Base-by-base conservation (phyloP, 2,888 invertebrate species). In the Rhagonycha fulva region DNA sequence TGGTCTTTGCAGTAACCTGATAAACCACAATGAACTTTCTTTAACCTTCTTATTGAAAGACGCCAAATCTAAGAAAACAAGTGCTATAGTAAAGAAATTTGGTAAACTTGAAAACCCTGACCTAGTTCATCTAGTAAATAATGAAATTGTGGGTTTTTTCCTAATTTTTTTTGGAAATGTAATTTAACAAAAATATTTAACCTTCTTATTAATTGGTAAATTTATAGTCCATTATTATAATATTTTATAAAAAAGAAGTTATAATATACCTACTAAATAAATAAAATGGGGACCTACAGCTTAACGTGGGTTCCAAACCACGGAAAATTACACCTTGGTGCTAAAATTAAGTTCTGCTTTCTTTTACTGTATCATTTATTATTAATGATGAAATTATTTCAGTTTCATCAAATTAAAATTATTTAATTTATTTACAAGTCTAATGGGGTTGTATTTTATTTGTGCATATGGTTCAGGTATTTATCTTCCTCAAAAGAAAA, bases 401-500 rank as follows among this genome's bases (percentile, higher is more conserved):
- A 71, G 69, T 76, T 76, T 62, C 75, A 30, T 62, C 2, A 19
- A 19, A 19, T 47, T 9, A n/a, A n/a, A 47, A 7, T 47, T n/a
- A 72, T 79, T 75, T 75, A 77, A 69, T 69, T 71, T 74, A 74
- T 77, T 77, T 76, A 69, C 76, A 79, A 77, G 75, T 76, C 72
- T 79, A 79, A 79, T 79, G 70, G 77, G 77, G 72, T 75, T 76
- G 76, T 72, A 76, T 76, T 77, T 80, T 78, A 47, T 47, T 47
- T 47, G 63, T 74, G 73, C 77, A 75, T 78, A 75, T 76, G 75
- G 62, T 72, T 68, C 60, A 61, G 72, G 78, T 76, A 79, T 80
- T 80, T 80, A 79, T 78, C 77, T 78, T 73, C 72, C 72, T 77
- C 69, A 75, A 78, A 77, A 78, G 78, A 80, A 78, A 79, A 75